phyloP scores from a whole-genome alignment of 2,797 vertebrate species.

The Tinamus major region DNA sequence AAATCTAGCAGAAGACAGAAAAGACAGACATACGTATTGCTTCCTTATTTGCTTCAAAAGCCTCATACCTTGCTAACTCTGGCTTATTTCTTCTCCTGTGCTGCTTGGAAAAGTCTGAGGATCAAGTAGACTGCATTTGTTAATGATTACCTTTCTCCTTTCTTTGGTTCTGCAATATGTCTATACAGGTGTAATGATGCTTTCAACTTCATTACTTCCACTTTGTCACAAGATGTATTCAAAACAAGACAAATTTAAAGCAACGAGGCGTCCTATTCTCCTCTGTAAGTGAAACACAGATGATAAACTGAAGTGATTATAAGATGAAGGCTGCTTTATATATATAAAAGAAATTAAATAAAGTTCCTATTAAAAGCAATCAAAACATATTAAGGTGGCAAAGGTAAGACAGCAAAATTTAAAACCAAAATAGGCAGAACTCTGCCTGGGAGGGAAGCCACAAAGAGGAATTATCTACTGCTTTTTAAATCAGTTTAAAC shows the following conservation, averaged over 20 bases:
- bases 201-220: conserved; percentile 4
- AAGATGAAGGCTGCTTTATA: background rate
- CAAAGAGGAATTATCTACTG: background rate
- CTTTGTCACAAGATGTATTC: background rate
- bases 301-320: background rate
- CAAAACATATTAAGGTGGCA: background rate
- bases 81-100: background rate
- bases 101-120: background rate
- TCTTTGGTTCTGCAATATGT: background rate
- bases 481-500: background rate
- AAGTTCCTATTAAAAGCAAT: background rate
- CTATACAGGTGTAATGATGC: background rate
- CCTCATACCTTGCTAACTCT: background rate
- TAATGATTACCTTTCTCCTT: background rate
- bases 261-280: background rate
- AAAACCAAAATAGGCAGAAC: background rate
- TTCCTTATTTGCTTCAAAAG: background rate
- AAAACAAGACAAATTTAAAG: background rate
- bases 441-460: background rate
- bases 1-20: background rate
- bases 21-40: background rate
- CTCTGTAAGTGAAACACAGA: background rate
- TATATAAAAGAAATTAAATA: background rate
- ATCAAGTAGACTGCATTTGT: background rate
- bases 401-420: background rate